A percentile compares a stretch with the other conserved stretches of the same genome.
phyloP scores from a whole-genome alignment of 2,797 vertebrate genomes.

The Karalla daura region DNA sequence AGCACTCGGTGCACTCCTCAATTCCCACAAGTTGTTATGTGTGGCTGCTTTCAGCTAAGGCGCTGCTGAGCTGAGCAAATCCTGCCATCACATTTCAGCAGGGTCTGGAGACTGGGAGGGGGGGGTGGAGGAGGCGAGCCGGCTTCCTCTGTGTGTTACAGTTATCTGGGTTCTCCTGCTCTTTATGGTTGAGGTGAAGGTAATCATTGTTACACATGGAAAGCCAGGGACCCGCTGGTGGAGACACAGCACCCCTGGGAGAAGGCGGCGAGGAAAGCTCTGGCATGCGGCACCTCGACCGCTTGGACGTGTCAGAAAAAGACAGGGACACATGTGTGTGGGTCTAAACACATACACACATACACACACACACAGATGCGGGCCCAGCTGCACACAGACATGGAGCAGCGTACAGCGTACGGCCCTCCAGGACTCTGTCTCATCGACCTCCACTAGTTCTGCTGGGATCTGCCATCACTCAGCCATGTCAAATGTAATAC shows the following conservation, averaged over 20 bases:
- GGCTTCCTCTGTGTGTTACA: constrained; percentile 50
- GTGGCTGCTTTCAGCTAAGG: constrained; percentile 45
- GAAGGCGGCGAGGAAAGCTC: constrained; percentile 49
- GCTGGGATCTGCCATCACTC: constrained; percentile 51
- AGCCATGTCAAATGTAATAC: constrained; percentile 24
- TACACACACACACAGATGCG: neutral
- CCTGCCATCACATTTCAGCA: constrained; percentile 59
- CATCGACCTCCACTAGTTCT: constrained; percentile 51
- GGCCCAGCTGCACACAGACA: constrained; percentile 24
- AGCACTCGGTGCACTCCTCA: constrained; percentile 24
- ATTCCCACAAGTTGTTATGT: constrained; percentile 64
- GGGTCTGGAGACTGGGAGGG: constrained; percentile 17
- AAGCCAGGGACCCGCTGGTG: constrained; percentile 37
- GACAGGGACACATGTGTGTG: constrained; percentile 6
- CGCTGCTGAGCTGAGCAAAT: constrained; percentile 59
- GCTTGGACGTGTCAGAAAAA: neutral
- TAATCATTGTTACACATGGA: constrained; percentile 68
- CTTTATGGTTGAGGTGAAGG: constrained; percentile 63
- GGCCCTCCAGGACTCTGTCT: constrained; percentile 43
- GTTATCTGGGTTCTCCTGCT: constrained; percentile 50
- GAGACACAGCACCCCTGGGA: constrained; percentile 55
- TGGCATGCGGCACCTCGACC: constrained; percentile 27
- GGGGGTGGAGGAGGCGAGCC: neutral
- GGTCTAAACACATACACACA: neutral
- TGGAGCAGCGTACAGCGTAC: constrained; percentile 18